Evolutionary conservation across 2,797 vertebrate genomes (phyloP).

Genomic region (Microctenopoma steveboyesi): DNA sequence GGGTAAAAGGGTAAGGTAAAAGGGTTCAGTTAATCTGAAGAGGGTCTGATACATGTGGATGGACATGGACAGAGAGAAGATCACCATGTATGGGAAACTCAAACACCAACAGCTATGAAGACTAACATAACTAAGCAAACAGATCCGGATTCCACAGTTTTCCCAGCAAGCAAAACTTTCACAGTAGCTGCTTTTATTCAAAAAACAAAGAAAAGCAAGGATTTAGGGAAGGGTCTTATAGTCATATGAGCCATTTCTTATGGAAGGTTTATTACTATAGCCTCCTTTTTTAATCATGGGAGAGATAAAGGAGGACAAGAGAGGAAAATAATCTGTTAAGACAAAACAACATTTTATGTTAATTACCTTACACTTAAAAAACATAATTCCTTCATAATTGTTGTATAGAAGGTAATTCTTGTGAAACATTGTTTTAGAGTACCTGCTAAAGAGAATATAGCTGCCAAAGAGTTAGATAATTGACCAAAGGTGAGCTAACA

Average conservation of each 20-base stretch:
- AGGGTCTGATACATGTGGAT: constrained; percentile 26
- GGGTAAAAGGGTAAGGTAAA: background rate
- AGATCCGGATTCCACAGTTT: constrained; percentile 47
- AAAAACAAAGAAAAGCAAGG: background rate
- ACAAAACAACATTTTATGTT: background rate
- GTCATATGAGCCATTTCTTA: too few relatives aligned
- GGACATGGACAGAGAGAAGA: constrained; percentile 9
- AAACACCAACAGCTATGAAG: background rate
- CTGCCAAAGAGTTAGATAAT: too few relatives aligned
- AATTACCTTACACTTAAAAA: too few relatives aligned
- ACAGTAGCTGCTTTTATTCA: constrained; percentile 50
- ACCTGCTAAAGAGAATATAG: too few relatives aligned
- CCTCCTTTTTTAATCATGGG: background rate
- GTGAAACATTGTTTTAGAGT: too few relatives aligned
- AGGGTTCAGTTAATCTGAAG: background rate
- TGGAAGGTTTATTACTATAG: background rate
- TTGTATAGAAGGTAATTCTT: too few relatives aligned
- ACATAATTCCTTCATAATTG: too few relatives aligned
- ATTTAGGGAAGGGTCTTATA: background rate
- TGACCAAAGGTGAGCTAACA: too few relatives aligned
- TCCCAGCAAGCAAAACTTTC: constrained; percentile 31
- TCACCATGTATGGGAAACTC: constrained; percentile 61
- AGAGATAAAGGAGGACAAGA: background rate
- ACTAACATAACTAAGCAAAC: constrained; percentile 14
- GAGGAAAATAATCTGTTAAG: background rate